phyloP scores from a whole-genome alignment of 2,113 vertebrate genomes.

The Pseudorhombus dupliciocellatus region DNA sequence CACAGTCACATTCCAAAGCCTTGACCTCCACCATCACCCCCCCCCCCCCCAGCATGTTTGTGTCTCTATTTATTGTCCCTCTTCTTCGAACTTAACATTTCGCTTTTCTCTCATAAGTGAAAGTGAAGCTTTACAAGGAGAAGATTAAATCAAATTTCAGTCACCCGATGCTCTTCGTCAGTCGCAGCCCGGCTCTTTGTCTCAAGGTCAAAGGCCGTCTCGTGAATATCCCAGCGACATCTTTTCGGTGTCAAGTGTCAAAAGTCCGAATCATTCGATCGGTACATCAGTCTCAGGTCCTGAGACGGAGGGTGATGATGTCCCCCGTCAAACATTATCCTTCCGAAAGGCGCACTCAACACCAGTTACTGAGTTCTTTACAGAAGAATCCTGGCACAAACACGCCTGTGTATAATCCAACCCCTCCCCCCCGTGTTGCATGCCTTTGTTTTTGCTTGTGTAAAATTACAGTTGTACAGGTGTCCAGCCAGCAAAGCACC shows the following conservation, averaged over 20 bases:
- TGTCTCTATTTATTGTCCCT: conserved; percentile 28
- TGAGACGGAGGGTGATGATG: conserved; percentile 19
- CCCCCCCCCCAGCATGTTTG: conserved; percentile 22
- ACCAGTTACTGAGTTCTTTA: conserved; percentile 48
- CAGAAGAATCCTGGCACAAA: conserved; percentile 37
- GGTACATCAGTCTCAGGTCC: conserved; percentile 15
- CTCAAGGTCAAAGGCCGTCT: conserved; percentile 47
- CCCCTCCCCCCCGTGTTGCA: conserved; percentile 14
- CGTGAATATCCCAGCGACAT: conserved; percentile 19
- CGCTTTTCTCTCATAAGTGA: background rate
- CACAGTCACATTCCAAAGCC: conserved; percentile 73
- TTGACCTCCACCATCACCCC: conserved; percentile 44
- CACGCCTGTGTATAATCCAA: conserved; percentile 48
- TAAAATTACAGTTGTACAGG: conserved; percentile 78
- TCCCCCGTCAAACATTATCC: conserved; percentile 39
- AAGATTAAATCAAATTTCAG: conserved; percentile 1
- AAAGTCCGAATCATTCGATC: conserved; percentile 31
- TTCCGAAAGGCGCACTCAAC: conserved; percentile 39
- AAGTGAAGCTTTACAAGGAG: background rate
- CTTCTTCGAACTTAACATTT: conserved; percentile 2
- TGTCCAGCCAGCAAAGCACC: conserved; percentile 65
- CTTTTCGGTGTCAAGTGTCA: conserved; percentile 33
- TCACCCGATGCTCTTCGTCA: background rate
- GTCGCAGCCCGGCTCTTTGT: background rate
- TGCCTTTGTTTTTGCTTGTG: conserved; percentile 68